Evolutionary conservation across 2,888 invertebrate species (phyloP).

Genomic region (Scrobipalpa atriplicella): DNA sequence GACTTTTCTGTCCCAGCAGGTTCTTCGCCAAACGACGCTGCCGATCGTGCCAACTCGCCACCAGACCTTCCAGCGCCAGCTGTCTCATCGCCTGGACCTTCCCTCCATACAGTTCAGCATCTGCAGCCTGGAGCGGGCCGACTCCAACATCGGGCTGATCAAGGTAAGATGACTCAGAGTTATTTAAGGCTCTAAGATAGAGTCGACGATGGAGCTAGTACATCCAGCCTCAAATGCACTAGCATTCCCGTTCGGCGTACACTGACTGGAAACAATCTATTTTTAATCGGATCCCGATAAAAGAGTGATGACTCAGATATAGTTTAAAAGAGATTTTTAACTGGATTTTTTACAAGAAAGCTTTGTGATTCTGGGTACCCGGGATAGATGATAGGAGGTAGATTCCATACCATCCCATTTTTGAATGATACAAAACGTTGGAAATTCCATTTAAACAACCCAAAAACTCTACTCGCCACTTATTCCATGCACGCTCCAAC

Average conservation of each 20-base stretch:
- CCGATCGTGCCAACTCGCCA: constrained; percentile 92
- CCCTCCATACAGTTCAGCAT: constrained; percentile 91
- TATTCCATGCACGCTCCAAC: not conserved
- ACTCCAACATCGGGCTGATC: constrained; percentile 87
- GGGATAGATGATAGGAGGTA: too few species aligned
- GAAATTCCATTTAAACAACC: not conserved
- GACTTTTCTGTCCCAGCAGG: constrained; percentile 64
- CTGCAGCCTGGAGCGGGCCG: constrained; percentile 87
- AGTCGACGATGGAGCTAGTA: not conserved
- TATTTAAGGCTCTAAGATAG: too few species aligned
- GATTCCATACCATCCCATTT: too few species aligned
- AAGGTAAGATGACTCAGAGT: constrained; percentile 85
- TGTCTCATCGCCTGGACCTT: constrained; percentile 90
- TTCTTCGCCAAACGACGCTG: constrained; percentile 91
- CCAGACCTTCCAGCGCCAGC: constrained; percentile 91
- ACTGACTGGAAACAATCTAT: too few species aligned
- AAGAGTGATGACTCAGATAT: too few species aligned
- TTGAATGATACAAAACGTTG: not conserved
- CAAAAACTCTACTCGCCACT: not conserved
- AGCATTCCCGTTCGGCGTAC: too few species aligned
- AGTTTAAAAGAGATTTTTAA: too few species aligned
- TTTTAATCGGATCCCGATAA: too few species aligned
- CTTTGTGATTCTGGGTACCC: too few species aligned
- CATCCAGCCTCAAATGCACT: not conserved
- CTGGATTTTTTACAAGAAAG: too few species aligned